Evolutionary conservation across 1,140 invertebrate species (phyloP).

Genomic region (Chironomus striatipennis): DNA sequence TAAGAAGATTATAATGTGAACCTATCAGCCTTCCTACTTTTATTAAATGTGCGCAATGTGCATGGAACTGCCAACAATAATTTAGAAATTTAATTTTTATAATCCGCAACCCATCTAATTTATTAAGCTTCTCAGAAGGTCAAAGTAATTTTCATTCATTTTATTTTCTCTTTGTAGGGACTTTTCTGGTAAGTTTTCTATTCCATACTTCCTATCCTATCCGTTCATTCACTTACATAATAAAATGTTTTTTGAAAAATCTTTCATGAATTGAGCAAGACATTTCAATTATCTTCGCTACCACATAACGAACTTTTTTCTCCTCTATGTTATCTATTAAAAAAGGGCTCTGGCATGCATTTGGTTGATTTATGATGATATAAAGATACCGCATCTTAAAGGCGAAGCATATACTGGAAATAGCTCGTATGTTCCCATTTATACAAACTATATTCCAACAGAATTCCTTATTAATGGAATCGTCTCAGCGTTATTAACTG

Average conservation of each 20-base stretch:
- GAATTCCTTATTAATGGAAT: conserved; percentile 71
- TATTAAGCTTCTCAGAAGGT: neutral
- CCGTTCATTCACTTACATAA: neutral
- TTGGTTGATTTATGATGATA: conserved; percentile 55
- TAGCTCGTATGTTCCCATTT: conserved; percentile 53
- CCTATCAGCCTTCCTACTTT: too few relatives aligned
- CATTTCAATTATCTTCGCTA: neutral
- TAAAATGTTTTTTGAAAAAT: neutral
- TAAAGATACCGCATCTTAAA: conserved; percentile 59
- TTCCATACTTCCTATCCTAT: neutral
- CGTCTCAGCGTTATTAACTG: conserved; percentile 67
- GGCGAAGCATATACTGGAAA: conserved; percentile 53
- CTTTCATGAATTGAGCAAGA: neutral
- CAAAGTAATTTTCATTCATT: neutral
- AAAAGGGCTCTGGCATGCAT: conserved; percentile 60
- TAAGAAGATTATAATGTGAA: too few relatives aligned
- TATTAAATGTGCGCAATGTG: too few relatives aligned
- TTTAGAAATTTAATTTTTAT: too few relatives aligned
- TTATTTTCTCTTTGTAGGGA: neutral
- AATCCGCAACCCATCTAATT: too few relatives aligned
- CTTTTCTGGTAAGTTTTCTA: neutral
- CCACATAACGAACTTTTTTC: neutral
- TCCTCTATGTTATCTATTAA: neutral
- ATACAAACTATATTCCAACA: conserved; percentile 60
- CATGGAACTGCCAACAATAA: too few relatives aligned